Percentiles rank a stretch among this genome's conserved stretches.
Evolutionary conservation across 2,113 vertebrate genomes (phyloP).

Genomic region (Eubucco bourcierii): DNA sequence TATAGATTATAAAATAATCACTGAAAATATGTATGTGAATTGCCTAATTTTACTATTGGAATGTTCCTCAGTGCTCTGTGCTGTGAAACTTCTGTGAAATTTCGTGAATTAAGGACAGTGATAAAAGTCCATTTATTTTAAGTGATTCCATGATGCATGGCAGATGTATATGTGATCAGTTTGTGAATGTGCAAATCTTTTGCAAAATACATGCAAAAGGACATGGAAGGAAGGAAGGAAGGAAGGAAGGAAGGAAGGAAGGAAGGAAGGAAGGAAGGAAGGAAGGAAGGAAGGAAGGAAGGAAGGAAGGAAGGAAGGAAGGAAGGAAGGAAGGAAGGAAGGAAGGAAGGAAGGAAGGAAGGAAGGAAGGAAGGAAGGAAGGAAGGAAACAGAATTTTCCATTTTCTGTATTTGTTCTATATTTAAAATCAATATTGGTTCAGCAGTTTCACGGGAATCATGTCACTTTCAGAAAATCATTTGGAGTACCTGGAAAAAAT

Average conservation of each 20-base stretch:
- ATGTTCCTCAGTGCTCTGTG: background rate
- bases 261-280: too few species aligned
- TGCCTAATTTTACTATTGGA: background rate
- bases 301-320: too few species aligned
- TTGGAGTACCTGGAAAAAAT: background rate
- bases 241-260: too few species aligned
- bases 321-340: too few species aligned
- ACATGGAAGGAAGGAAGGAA: too few species aligned
- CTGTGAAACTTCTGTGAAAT: background rate
- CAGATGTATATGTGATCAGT: background rate
- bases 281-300: too few species aligned
- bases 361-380: too few species aligned
- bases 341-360: too few species aligned
- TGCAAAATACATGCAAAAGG: background rate
- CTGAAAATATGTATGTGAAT: conserved; percentile 45
- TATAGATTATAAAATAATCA: conserved; percentile 37
- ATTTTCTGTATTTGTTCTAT: background rate
- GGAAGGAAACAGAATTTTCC: background rate
- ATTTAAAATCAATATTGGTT: background rate
- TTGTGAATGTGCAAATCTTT: background rate
- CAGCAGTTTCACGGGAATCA: background rate
- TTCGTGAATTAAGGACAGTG: background rate
- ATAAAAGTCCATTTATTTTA: conserved; percentile 14
- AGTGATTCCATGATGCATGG: background rate
- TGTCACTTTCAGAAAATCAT: background rate